Base-by-base conservation (phyloP, 2,797 vertebrate genomes). In the Chiloscyllium punctatum region DNA sequence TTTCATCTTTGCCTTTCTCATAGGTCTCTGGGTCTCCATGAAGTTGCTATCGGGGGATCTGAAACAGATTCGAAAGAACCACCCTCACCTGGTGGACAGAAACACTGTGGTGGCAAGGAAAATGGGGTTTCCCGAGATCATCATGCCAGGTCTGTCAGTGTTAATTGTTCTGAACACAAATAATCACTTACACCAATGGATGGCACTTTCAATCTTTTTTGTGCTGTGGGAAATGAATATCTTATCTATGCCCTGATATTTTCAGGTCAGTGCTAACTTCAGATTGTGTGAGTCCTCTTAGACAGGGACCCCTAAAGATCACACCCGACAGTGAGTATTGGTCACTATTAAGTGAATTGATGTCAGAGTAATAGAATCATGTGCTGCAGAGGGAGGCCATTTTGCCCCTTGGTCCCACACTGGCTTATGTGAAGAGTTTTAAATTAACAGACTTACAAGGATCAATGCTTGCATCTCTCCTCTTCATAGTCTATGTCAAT, bases 11-110 rank as follows among this genome's bases (percentile, higher is more conserved):
- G 30, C 94, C 16, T 25, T 8, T 53, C 2, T 1, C 11, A 23
- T 95, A 97, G 96, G 97, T 71, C 96, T 97, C 96, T 97, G 97
- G 97, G 96, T 97, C 96, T 97, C 97, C n/a, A 96, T 97, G 96
- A 97, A 97, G 95, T 96, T 97, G 96, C 96, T 97, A 27, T 96
- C 96, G 96, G 97, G 97, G 0, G 97, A 97, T 82, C 33, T 97
- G 96, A 96, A 95, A 95, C 97, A 97, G 79, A 96, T 96, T 95
- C 96, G 95, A 90, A 97, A 96, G 95, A 97, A 97, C 95, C 96
- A 97, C 2, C 97, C 97, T 0, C 97, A 97, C 95, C 96, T 97
- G 0, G 96, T 97, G 96, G 97, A 97, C 96, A 96, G 96, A 91
- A 95, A 96, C 96, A 97, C 96, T 0, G 97, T 95, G 0, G 96